A percentile compares a stretch with the other conserved stretches of the same genome.
Evolutionary conservation across 2,797 vertebrate genomes (phyloP).

Genomic region (Melopsittacus undulatus): DNA sequence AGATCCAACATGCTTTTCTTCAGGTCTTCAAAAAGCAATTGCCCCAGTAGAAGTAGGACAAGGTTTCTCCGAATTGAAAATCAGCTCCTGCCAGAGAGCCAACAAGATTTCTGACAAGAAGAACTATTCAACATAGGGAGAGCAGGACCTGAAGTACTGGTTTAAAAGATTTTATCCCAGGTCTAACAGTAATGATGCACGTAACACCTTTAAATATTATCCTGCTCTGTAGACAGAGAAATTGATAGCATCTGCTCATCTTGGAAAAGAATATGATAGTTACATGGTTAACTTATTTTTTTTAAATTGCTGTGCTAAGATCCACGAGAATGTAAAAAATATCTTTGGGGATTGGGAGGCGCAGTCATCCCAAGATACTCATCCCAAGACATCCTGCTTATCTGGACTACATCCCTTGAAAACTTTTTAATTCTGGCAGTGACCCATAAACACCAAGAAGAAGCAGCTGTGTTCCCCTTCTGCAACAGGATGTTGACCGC

Average conservation of each 20-base stretch:
- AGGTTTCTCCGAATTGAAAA: neutral
- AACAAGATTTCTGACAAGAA: neutral
- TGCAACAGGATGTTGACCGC: conserved; percentile 1
- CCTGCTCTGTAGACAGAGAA: neutral
- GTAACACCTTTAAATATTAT: neutral
- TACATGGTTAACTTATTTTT: conserved; percentile 16
- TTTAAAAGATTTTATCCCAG: neutral
- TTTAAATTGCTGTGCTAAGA: neutral
- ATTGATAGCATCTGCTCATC: neutral
- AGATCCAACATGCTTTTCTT: neutral
- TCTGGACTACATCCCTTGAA: conserved; percentile 44
- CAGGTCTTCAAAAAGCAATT: neutral
- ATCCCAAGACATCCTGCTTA: conserved; percentile 36
- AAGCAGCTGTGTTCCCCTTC: conserved; percentile 51
- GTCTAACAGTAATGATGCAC: neutral
- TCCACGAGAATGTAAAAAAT: neutral
- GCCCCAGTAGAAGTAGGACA: neutral
- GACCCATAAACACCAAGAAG: conserved; percentile 12
- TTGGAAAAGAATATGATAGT: neutral
- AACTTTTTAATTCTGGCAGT: conserved; percentile 38
- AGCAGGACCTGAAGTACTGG: neutral
- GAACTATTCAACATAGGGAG: neutral
- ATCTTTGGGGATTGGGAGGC: conserved; percentile 8
- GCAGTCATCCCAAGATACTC: neutral
- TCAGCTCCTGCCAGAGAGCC: neutral